phyloP scores from a whole-genome alignment of 1,140 invertebrate species.

The Dendrolimus punctatus region DNA sequence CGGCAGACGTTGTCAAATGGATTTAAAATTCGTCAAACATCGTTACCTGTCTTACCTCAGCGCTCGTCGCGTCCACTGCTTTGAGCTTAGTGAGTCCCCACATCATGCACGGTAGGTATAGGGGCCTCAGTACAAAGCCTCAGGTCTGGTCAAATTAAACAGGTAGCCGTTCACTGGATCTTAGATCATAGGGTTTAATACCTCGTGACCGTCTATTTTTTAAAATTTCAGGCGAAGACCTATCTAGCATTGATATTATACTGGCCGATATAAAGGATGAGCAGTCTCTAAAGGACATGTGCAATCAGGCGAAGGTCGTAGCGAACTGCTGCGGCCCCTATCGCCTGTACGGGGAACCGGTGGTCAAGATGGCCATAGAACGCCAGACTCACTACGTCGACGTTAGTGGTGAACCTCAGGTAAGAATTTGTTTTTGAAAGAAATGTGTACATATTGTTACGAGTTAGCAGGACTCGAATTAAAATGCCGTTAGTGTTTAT shows the following conservation, averaged over 20 bases:
- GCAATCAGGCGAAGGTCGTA: conserved; percentile 80
- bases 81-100: no score
- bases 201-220: background rate
- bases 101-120: no score
- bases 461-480: background rate
- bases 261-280: conserved; percentile 85
- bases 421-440: conserved; percentile 27
- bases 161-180: no score
- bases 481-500: background rate
- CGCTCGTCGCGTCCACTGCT: no score
- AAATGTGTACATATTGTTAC: background rate
- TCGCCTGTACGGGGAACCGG: conserved; percentile 90
- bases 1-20: no score
- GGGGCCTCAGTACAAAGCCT: no score
- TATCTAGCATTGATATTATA: conserved; percentile 78
- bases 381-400: conserved; percentile 90
- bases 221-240: conserved; percentile 71
- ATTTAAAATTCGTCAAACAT: no score
- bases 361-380: conserved; percentile 92
- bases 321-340: conserved; percentile 94
- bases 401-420: conserved; percentile 90
- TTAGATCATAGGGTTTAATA: no score
- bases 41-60: no score
- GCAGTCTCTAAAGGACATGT: conserved; percentile 83
- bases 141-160: no score